These are phyloP conservation scores for Lithophane socia DNA, from an alignment of 2,888 invertebrate genomes.

Conservation along the genomic window DNA sequence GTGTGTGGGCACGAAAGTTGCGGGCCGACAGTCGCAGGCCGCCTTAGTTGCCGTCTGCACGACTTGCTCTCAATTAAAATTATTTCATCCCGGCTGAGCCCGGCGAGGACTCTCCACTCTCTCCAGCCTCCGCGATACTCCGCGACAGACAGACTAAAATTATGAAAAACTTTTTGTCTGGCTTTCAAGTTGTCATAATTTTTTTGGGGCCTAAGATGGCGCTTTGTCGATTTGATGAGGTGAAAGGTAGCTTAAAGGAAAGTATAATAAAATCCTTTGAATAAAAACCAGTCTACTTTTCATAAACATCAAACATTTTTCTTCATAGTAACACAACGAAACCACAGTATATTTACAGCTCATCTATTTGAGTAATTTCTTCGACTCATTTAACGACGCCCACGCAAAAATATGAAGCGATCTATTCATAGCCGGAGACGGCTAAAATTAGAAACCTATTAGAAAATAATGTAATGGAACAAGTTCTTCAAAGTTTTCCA, in stretches of 20 bases:
- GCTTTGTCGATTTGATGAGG: constrained; percentile 12
- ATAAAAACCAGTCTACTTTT: neutral
- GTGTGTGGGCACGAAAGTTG: constrained; percentile 58
- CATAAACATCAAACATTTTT: neutral
- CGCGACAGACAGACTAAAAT: constrained; percentile 62
- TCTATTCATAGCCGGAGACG: constrained; percentile 26
- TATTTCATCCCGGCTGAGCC: constrained; percentile 70
- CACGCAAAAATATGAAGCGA: constrained; percentile 31
- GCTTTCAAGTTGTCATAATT: constrained; percentile 63
- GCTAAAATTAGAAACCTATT: constrained; percentile 21
- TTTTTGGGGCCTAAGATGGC: constrained; percentile 62
- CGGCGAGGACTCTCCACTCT: constrained; percentile 65
- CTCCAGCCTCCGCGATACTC: constrained; percentile 52
- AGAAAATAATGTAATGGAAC: neutral
- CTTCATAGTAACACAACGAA: neutral
- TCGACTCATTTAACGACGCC: constrained; percentile 33
- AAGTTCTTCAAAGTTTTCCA: neutral
- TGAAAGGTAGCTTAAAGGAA: neutral
- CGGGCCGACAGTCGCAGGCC: constrained; percentile 60
- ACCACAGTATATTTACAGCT: constrained; percentile 9
- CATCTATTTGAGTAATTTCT: constrained; percentile 15
- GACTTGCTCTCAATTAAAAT: constrained; percentile 77
- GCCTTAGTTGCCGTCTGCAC: constrained; percentile 66
- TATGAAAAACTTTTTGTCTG: constrained; percentile 71
- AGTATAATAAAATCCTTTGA: neutral